Evolutionary conservation across 2,113 vertebrate genomes (phyloP), one percentile per base, ranked within the genome.

Genomic region (Syngnathus typhle): DNA sequence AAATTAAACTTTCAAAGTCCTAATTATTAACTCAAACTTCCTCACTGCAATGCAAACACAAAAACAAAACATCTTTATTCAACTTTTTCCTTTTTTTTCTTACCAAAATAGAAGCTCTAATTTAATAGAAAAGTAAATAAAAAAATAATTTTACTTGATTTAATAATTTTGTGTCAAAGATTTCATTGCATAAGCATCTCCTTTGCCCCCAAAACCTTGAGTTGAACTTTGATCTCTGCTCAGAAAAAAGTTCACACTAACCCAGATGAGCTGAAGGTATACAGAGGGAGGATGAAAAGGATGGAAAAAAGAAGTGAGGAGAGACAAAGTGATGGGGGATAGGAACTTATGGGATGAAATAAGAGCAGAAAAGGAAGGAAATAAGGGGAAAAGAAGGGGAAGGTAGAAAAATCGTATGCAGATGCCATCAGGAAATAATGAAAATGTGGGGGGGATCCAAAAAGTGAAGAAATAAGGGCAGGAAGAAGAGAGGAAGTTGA

Each of bases 21-120:
- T 60, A 6, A 6, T 60, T 39, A 39, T 39, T 39, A 47, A 16
- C 32, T 38, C 36, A 13, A 38, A 32, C 43, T 27, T 36, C 47
- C 49, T 49, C 46, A 44, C 23, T 43, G 19, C 19, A 41, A 41
- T 41, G n/a, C 9, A 61, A 32, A 62, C 41, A 46, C 39, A 27
- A 46, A 43, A 44, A 44, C 6, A 44, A 37, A 59, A 51, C 47
- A 49, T 7, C 49, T 52, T 55, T 55, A 58, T 36, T 36, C 55
- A 58, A 32, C 55, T 18, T 52, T 73, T 82, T 85, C 78, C 81
- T 93, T 39, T 43, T 27, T 43, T 64, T 71, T 60, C 69, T 70
- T 67, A 97, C 93, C 92, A 98, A 98, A 98, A 98, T 98, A 98
- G 97, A 98, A 97, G 91, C 94, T 96, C 92, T 98, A 93, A 94